Base-by-base conservation (phyloP, 2,888 invertebrate genomes). In the Acrobasis repandana region DNA sequence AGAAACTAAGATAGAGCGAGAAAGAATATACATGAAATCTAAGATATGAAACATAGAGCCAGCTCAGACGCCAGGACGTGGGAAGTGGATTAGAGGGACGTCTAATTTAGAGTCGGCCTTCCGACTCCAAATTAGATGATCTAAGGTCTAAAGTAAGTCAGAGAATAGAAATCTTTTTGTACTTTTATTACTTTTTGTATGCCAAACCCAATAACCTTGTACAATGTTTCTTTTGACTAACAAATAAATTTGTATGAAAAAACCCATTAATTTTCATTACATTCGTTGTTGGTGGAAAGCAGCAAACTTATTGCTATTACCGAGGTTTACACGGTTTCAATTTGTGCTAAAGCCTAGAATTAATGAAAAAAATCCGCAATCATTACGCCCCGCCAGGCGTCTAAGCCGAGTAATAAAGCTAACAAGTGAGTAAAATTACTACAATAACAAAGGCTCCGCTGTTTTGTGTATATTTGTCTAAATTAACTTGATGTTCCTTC, bases 341-440 rank as follows among this genome's bases (percentile, higher is more conserved):
- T 54, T 38, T 54, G 38, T 11, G 38, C 20, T 43, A 54, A 54
- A 54, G 18, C 54, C 38, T 15, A 10, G 56, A 57, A 34, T 34
- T 43, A 10, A 9, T 11, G 33, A 47, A 43, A 56, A 56, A 56
- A 33, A 47, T 47, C 47, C 46, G 1, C 33, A 33, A 36, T 48
- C 15, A 58, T 47, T 48, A 58, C 33, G 16, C 58, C 58, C 20
- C 36, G 43, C 33, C 16, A 34, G 11, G 33, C 34, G 33, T 15
- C 11, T 46, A 51, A 34, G 34, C 51, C 54, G 20, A 38, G 38
- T 20, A 54, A 54, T 54, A 38, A 54, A 54, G 36, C 52, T 34
- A 34, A 51, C 51, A 51, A 51, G 51, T 47, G 51, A 51, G 34
- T 16, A 9, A 51, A 51, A 51, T 51, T 51, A 28, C 51, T 51